Evolutionary conservation across 2,113 vertebrate species (phyloP), one percentile per base, ranked within the genome.

Genomic region (Phaetusa simplex): DNA sequence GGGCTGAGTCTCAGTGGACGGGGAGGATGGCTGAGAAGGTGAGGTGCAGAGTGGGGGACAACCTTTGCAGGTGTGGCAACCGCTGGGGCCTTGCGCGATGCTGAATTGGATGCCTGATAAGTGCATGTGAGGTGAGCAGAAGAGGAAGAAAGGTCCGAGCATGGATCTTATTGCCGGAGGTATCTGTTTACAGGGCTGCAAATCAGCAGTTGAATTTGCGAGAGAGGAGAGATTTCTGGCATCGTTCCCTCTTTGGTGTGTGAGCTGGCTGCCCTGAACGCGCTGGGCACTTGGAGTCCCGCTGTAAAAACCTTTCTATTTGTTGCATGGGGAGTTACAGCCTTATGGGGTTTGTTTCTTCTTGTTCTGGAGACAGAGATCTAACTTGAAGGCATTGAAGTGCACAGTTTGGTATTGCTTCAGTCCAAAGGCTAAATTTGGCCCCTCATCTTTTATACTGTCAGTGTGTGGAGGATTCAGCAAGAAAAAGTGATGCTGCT

Each of bases 1-100:
- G 4, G 40, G 8, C 50, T 67, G 47, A 34, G 8, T 73, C 36
- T 74, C 3, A 2, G 29, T 71, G 30, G 23, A 13, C 3, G 22
- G 38, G 64, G 14, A 34, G 20, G 29, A 91, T 49, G 12, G 30
- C 62, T 77, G 49, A 32, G 30, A 65, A 45, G 36, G 22, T 13
- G 26, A 55, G 38, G 7, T 56, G 40, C 34, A 29, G 70, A 58
- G 45, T 14, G 42, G 50, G 79, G 56, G 49, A 43, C 19, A 16
- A 34, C 70, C 9, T 88, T 90, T 49, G 78, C 34, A 85, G 32
- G 17, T 66, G 21, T 36, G 21, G 11, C n/a, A 84, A 2, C 11
- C 2, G 4, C 52, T 58, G 42, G 50, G 38, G 10, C 40, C 21
- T 83, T 50, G 38, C 0, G 0, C 0, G 14, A 17, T 55, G 19